Conservation (phyloP, 2,797 vertebrate species). For the Alca torda region DNA sequence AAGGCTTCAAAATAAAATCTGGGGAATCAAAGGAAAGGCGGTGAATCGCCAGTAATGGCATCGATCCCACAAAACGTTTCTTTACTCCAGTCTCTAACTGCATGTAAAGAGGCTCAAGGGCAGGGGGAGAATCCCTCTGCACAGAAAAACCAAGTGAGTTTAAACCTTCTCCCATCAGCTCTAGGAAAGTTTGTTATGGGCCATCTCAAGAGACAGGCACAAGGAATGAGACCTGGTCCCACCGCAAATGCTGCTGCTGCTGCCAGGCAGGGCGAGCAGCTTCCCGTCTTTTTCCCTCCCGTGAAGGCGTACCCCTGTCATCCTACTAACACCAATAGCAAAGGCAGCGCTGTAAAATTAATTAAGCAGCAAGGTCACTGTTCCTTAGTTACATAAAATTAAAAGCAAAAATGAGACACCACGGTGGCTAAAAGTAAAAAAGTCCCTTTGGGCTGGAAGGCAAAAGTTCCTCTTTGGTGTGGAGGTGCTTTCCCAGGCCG, state of each 20-base stretch:
- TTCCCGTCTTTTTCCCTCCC: background rate
- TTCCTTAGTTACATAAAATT: background rate
- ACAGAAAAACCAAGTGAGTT: background rate
- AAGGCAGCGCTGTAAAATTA: background rate
- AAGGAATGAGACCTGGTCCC: background rate
- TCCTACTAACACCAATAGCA: background rate
- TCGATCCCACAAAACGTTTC: background rate
- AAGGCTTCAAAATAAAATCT: background rate
- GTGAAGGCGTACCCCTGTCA: background rate
- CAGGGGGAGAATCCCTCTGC: background rate
- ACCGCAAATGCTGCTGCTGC: accelerated
- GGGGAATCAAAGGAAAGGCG: background rate
- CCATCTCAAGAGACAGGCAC: background rate
- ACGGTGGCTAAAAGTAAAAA: background rate
- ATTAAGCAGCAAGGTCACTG: background rate
- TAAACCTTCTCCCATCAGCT: background rate
- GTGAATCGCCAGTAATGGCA: background rate
- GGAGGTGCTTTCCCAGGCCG: background rate
- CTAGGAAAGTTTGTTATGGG: background rate
- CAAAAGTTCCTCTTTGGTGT: background rate
- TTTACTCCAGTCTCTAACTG: background rate
- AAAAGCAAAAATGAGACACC: background rate
- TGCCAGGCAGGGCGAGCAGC: background rate
- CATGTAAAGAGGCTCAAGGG: background rate
- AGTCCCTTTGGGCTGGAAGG: background rate